Conservation (phyloP, 2,797 vertebrate species). For the Chlorospingus flavigularis region DNA sequence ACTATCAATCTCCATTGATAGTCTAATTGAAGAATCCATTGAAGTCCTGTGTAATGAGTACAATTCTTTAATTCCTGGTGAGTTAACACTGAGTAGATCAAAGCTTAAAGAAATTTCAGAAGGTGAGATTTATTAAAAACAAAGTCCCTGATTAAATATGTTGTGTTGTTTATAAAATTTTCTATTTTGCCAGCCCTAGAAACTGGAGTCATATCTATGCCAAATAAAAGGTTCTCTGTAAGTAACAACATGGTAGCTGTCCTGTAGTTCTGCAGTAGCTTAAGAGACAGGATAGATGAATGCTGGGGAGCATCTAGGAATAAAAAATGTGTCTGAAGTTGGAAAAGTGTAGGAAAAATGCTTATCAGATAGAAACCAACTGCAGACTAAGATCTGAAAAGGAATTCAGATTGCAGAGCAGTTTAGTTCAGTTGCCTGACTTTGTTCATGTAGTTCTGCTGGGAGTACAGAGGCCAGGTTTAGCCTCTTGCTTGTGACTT, state of each 20-base stretch:
- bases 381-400: neutral
- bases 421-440: neutral
- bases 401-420: neutral
- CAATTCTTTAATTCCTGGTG: constrained; percentile 9
- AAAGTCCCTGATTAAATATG: constrained; percentile 24
- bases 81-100: constrained; percentile 39
- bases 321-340: neutral
- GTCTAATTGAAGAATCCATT: neutral
- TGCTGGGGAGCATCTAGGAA: neutral
- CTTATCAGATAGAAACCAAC: neutral
- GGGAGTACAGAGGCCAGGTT: neutral
- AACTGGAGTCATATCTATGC: neutral
- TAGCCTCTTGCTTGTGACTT: neutral
- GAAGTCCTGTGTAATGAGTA: constrained; percentile 22
- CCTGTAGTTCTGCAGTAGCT: neutral
- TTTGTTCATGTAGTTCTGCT: neutral
- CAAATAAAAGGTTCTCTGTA: neutral
- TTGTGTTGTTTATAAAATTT: neutral
- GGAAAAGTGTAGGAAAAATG: neutral
- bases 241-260: neutral
- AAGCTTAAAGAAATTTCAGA: constrained; percentile 11
- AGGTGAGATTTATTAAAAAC: constrained; percentile 52
- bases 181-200: constrained; percentile 6
- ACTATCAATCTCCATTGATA: neutral
- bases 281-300: neutral